Conservation (phyloP, 2,113 vertebrate species). For the Eurypyga helias region DNA sequence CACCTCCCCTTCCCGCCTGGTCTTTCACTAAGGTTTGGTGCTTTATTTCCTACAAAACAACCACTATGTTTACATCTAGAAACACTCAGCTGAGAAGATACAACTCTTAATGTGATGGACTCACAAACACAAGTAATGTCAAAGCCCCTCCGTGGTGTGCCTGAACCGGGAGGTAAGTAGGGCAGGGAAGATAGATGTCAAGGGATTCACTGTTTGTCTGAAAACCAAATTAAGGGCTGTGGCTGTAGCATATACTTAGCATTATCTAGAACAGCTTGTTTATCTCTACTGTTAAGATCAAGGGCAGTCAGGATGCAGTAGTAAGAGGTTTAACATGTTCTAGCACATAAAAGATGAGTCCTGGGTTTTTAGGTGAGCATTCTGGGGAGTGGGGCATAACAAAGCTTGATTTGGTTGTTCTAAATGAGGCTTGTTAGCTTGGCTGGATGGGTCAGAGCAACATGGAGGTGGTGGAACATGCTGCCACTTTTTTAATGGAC, state of each 20-base stretch:
- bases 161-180: not conserved
- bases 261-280: conserved; percentile 46
- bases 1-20: rapidly evolving
- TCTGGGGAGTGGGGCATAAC: not conserved
- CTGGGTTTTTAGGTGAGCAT: not conserved
- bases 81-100: not conserved
- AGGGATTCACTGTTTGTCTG: not conserved
- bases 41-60: rapidly evolving
- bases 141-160: not conserved
- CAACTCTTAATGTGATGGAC: not conserved
- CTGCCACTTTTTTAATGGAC: not conserved
- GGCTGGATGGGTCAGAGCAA: not conserved
- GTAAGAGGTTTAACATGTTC: not conserved
- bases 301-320: not conserved
- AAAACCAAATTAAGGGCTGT: conserved; percentile 1
- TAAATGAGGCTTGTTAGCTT: not conserved
- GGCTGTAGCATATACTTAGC: not conserved
- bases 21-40: not conserved
- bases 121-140: not conserved
- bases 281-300: not conserved
- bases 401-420: not conserved
- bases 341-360: not conserved
- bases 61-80: not conserved
- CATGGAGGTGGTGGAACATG: not conserved
- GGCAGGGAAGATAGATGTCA: not conserved